phyloP scores from a whole-genome alignment of 2,888 invertebrate genomes.

The Acanthosepion esculentum region DNA sequence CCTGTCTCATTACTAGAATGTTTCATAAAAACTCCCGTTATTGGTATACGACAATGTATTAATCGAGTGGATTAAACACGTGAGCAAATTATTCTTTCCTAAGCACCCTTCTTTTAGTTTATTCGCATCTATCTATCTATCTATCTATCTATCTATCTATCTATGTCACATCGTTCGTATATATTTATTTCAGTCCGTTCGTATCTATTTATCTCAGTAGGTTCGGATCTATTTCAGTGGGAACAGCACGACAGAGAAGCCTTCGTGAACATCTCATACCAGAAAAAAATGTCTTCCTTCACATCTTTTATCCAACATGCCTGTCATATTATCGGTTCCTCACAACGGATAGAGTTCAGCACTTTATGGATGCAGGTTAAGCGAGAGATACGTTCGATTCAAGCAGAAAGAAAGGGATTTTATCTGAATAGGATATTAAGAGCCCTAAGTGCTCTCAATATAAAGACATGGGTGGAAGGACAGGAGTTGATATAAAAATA shows the following conservation, averaged over 20 bases:
- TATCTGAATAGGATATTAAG: conserved; percentile 4
- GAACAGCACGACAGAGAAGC: not conserved
- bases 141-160: not conserved
- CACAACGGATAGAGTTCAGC: not conserved
- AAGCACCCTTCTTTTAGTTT: not conserved
- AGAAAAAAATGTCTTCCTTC: not conserved
- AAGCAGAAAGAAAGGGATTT: not conserved
- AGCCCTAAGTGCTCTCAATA: not conserved
- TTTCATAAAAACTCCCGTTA: too few species aligned
- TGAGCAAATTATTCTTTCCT: too few species aligned
- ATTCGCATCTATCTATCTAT: not conserved
- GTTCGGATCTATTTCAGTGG: not conserved
- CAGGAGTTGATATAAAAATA: not conserved
- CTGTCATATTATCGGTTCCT: conserved; percentile 9
- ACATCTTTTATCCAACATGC: not conserved
- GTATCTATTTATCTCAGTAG: not conserved
- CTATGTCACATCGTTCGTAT: not conserved
- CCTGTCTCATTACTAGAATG: too few species aligned
- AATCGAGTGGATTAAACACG: too few species aligned
- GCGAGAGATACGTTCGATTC: not conserved
- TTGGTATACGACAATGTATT: too few species aligned
- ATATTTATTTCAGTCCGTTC: not conserved
- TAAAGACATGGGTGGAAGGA: not conserved
- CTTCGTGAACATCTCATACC: not conserved
- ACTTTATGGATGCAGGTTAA: not conserved